Evolutionary conservation across 2,797 vertebrate genomes (phyloP).

Genomic region (Moxostoma hubbsi): DNA sequence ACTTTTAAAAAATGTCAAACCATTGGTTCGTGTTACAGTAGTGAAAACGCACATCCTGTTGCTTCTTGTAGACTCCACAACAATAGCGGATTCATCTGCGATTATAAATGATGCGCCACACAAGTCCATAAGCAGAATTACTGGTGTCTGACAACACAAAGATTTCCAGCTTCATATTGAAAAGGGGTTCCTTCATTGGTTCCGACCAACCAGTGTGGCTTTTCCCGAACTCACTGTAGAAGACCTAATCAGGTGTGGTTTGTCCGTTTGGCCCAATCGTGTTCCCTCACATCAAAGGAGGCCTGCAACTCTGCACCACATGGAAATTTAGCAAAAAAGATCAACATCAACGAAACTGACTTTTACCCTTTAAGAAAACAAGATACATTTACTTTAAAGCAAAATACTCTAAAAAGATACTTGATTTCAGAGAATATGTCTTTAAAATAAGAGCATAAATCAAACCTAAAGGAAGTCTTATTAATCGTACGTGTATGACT

Average conservation of each 20-base stretch:
- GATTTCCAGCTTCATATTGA: slow-evolving; percentile 28
- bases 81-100: neutral
- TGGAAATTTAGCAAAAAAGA: no score
- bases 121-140: neutral
- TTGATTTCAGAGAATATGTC: no score
- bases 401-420: no score
- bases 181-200: slow-evolving; percentile 28
- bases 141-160: neutral
- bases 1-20: neutral
- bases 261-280: no score
- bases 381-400: no score
- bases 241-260: neutral
- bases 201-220: neutral
- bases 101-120: neutral
- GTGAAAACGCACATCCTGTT: neutral
- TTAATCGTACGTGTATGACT: no score
- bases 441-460: no score
- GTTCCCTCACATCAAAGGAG: no score
- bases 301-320: no score
- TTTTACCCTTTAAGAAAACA: no score
- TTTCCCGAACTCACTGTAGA: neutral
- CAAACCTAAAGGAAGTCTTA: no score
- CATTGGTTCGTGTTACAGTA: neutral
- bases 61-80: slow-evolving; percentile 9
- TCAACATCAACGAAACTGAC: no score